A percentile compares a stretch with the other conserved stretches of the same genome.
Conservation (phyloP, 2,888 invertebrate species). For the Acronicta aceris region DNA sequence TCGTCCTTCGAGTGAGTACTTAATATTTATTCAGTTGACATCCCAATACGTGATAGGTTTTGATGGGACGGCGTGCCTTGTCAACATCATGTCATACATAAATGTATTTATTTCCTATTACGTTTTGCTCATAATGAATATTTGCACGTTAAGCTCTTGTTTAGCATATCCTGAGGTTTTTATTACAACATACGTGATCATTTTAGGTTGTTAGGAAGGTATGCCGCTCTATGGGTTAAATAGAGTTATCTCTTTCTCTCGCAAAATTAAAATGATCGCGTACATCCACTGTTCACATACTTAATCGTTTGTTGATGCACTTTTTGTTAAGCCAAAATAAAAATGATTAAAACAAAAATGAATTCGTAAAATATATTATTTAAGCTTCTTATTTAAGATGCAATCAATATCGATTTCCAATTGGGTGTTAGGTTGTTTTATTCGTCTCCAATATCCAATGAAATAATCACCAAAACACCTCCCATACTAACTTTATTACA, state of each 20-base stretch:
- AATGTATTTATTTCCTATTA: slow-evolving; percentile 35
- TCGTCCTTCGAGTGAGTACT: slow-evolving; percentile 20
- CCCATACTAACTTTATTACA: slow-evolving; percentile 13
- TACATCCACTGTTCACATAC: too few relatives aligned
- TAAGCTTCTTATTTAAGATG: slow-evolving; percentile 1
- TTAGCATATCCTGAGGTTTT: too few relatives aligned
- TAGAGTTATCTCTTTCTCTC: too few relatives aligned
- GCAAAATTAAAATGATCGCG: too few relatives aligned
- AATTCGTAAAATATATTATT: too few relatives aligned
- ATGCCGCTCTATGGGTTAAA: too few relatives aligned
- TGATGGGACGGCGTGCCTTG: slow-evolving; percentile 14
- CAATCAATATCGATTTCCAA: slow-evolving; percentile 11
- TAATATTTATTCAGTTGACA: slow-evolving; percentile 46
- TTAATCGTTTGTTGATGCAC: too few relatives aligned
- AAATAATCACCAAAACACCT: slow-evolving; percentile 20
- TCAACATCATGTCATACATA: slow-evolving; percentile 15
- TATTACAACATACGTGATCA: too few relatives aligned
- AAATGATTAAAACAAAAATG: too few relatives aligned
- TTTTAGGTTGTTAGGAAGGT: too few relatives aligned
- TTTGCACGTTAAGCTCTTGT: not conserved
- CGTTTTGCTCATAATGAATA: slow-evolving; percentile 6
- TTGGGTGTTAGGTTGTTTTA: slow-evolving; percentile 26
- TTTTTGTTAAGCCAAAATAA: too few relatives aligned
- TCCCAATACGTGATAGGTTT: slow-evolving; percentile 44
- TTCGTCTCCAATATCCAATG: slow-evolving; percentile 34